phyloP scores from a whole-genome alignment of 2,113 vertebrate species.

The Psephotus haematonotus region DNA sequence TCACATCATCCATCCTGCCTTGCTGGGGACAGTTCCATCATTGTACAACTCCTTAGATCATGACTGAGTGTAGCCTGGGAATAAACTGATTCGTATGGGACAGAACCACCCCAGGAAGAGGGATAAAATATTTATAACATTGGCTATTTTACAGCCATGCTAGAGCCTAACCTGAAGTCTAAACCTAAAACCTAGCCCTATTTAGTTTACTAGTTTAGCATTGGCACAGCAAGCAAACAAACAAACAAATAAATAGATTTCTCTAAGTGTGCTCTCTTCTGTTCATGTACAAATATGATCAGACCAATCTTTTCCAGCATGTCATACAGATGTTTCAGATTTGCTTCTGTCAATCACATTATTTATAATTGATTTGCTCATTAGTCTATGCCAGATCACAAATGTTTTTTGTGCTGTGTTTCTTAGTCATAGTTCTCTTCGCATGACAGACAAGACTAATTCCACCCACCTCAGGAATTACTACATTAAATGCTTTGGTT shows the following conservation, averaged over 20 bases:
- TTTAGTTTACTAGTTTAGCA: neutral
- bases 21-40: neutral
- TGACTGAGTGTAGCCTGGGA: neutral
- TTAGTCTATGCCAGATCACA: neutral
- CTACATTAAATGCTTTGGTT: neutral
- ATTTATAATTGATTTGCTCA: neutral
- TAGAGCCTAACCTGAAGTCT: neutral
- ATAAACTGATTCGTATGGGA: neutral
- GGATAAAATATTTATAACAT: too few species aligned
- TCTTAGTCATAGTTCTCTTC: neutral
- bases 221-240: neutral
- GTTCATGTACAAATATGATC: neutral
- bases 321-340: neutral
- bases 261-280: too few species aligned
- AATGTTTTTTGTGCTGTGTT: neutral
- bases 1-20: neutral
- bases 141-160: fast-evolving
- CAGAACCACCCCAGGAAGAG: neutral
- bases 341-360: neutral
- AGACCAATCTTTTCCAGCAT: neutral
- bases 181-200: neutral
- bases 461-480: neutral
- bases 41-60: fast-evolving
- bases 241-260: neutral
- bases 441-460: neutral